Percentiles rank a stretch among this genome's conserved stretches.
Conservation (phyloP, 2,797 vertebrate genomes). For the Phoebastria nigripes region DNA sequence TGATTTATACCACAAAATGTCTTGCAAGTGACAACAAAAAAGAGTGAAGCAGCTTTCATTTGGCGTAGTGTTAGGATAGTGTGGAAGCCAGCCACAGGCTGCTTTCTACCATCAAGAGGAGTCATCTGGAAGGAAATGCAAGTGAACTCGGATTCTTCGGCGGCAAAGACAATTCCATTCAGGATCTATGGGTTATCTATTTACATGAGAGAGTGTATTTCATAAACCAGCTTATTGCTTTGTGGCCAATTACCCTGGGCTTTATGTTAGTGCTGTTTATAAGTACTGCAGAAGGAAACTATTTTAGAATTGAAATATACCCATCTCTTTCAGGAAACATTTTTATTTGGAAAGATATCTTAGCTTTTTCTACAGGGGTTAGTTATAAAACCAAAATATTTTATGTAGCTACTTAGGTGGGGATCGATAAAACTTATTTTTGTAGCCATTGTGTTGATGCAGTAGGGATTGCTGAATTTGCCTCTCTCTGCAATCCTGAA, state of each 20-base stretch:
- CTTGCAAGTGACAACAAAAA: background rate
- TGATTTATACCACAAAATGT: background rate
- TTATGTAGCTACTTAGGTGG: background rate
- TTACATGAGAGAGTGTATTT: rapidly evolving
- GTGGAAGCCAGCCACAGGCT: background rate
- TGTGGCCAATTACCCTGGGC: background rate
- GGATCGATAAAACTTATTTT: constrained; percentile 14
- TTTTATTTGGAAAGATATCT: background rate
- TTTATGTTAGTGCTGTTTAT: background rate
- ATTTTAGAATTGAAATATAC: background rate
- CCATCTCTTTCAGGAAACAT: background rate
- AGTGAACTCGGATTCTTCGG: background rate
- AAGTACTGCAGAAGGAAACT: background rate
- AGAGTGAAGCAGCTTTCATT: background rate
- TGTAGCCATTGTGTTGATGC: background rate
- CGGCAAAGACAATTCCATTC: background rate
- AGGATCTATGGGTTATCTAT: background rate
- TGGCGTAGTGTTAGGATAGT: rapidly evolving
- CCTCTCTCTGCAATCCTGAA: background rate
- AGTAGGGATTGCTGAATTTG: background rate
- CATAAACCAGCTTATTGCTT: background rate
- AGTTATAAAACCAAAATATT: background rate
- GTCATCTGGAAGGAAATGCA: background rate
- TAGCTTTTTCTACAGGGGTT: background rate
- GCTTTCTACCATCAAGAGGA: background rate